Evolutionary conservation across 2,113 vertebrate species (phyloP).

Genomic region (Ageneiosus marmoratus): DNA sequence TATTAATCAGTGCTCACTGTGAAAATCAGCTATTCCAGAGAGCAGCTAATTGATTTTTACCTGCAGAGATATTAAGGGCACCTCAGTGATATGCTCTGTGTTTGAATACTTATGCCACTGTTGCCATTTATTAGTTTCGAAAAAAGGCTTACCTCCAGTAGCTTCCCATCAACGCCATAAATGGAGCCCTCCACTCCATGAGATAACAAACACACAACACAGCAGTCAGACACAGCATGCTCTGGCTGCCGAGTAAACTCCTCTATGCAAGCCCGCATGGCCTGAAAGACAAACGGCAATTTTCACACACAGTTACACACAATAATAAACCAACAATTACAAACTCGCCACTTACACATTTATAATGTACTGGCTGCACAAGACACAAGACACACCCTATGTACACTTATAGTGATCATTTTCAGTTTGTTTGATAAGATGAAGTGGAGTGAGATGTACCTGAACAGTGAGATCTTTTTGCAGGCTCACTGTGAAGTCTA

Average conservation of each 20-base stretch:
- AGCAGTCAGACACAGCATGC: slow-evolving; percentile 80
- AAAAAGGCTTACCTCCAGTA: slow-evolving; percentile 79
- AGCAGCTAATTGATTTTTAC: not conserved
- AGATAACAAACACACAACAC: slow-evolving; percentile 88
- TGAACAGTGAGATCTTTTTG: slow-evolving; percentile 79
- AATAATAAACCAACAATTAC: not conserved
- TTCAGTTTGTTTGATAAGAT: not conserved
- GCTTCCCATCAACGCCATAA: slow-evolving; percentile 87
- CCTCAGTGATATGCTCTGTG: not conserved
- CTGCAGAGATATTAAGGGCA: not conserved
- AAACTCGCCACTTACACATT: not conserved
- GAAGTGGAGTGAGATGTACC: slow-evolving; percentile 65
- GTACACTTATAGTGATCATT: not conserved
- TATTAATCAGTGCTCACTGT: not conserved
- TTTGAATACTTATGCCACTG: not conserved
- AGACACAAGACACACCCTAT: too few species aligned
- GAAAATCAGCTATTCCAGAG: not conserved
- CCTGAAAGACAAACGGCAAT: slow-evolving; percentile 64
- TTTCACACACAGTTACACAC: not conserved
- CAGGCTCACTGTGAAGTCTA: slow-evolving; percentile 81
- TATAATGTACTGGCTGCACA: not conserved
- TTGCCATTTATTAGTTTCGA: not conserved
- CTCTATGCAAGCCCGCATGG: slow-evolving; percentile 82
- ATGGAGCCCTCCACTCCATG: slow-evolving; percentile 91
- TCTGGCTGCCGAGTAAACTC: slow-evolving; percentile 73